Evolutionary conservation across 2,113 vertebrate species (phyloP).

Genomic region (Lynx canadensis): DNA sequence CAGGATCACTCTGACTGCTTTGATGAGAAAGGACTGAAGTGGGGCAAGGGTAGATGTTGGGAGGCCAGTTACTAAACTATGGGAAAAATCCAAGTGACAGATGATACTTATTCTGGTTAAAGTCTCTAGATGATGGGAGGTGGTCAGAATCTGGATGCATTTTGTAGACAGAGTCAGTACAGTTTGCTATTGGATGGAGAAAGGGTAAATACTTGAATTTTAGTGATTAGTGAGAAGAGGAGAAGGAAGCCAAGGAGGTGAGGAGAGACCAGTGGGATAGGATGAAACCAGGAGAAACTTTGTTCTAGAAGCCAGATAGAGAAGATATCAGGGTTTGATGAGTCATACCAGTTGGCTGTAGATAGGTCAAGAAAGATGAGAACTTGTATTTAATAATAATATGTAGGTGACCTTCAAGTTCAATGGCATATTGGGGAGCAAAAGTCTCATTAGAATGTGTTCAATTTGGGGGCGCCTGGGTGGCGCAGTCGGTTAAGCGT

Average conservation of each 20-base stretch:
- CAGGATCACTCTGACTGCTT: not conserved
- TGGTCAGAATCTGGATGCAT: not conserved
- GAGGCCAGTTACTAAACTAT: not conserved
- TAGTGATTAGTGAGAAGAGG: not conserved
- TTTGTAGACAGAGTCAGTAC: not conserved
- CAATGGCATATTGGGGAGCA: not conserved
- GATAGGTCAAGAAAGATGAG: not conserved
- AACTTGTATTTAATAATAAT: not conserved
- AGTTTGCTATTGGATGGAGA: not conserved
- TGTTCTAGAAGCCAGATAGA: not conserved
- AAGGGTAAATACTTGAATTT: not conserved
- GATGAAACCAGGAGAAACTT: not conserved
- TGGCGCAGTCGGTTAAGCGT: too few relatives aligned
- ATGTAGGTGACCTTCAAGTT: not conserved
- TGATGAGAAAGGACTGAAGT: slow-evolving; percentile 16
- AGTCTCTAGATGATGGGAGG: not conserved
- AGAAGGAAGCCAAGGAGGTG: not conserved
- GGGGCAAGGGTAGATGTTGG: not conserved
- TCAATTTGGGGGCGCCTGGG: too few relatives aligned
- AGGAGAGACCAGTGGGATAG: not conserved
- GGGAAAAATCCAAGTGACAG: not conserved
- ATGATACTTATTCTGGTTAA: not conserved
- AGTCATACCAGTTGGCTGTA: not conserved
- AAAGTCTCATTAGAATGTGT: not conserved
- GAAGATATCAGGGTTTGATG: not conserved